A percentile compares a stretch with the other conserved stretches of the same genome.
Conservation (phyloP, 2,113 vertebrate genomes). For the Nothobranchius kuhntae region DNA sequence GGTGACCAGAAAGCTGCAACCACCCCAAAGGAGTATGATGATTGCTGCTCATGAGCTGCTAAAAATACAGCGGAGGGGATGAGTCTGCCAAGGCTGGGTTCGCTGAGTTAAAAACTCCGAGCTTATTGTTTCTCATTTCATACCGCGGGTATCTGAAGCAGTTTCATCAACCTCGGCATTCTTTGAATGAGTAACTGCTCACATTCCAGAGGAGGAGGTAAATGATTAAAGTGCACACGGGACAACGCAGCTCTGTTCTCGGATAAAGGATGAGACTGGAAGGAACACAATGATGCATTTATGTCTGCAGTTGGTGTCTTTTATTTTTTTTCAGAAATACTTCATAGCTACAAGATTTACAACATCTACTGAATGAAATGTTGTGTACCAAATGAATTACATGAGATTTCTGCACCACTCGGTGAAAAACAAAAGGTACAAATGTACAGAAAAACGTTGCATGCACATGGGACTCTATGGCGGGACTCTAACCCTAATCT, state of each 20-base stretch:
- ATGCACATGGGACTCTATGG: too few relatives aligned
- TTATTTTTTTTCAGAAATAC: too few relatives aligned
- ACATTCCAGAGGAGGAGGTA: slow-evolving; percentile 43
- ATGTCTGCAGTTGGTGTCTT: background rate
- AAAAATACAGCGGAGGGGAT: slow-evolving; percentile 51
- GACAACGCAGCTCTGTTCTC: slow-evolving; percentile 1
- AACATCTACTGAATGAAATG: background rate
- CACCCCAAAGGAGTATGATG: slow-evolving; percentile 45
- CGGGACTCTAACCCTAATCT: too few relatives aligned
- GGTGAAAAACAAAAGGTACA: background rate
- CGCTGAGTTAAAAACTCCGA: background rate
- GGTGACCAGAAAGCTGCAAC: slow-evolving; percentile 45
- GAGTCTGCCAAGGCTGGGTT: slow-evolving; percentile 5
- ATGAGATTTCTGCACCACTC: background rate
- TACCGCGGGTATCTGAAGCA: slow-evolving; percentile 3
- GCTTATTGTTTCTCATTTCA: background rate
- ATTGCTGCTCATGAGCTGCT: slow-evolving; percentile 43
- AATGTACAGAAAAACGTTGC: background rate
- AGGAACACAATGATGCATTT: background rate
- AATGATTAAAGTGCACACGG: slow-evolving; percentile 21
- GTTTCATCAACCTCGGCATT: slow-evolving; percentile 43
- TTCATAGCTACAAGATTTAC: too few relatives aligned
- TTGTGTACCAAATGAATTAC: background rate
- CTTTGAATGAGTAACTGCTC: slow-evolving; percentile 50
- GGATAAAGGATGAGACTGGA: background rate